Base-by-base conservation (phyloP, 2,797 vertebrate genomes). In the Darevskia nairensis region DNA sequence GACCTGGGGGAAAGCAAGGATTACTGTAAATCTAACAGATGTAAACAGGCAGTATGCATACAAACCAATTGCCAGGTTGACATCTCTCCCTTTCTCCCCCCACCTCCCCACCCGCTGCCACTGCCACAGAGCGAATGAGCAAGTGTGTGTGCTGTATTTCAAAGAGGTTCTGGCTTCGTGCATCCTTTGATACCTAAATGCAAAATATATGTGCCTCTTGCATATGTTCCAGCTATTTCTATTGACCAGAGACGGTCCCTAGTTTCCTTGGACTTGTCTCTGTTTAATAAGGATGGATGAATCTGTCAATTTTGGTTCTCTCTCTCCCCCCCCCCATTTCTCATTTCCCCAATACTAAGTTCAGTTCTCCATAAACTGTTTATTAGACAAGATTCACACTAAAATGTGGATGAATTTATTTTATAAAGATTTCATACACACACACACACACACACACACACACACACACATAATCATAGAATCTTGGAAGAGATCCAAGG, bases 1-100 rank as follows among this genome's bases (percentile, higher is more conserved):
- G 94, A 95, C 95, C 90, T 89, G 89, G 93, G 89, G 94, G 94
- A 95, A 94, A 92, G 94, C 90, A 88, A 95, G 85, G 90, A 95
- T 96, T 95, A 95, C 91, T 89, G 93, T 93, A 95, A 94, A 95
- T 93, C 93, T 90, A 91, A 89, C 91, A 90, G 66, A 93, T 95
- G 93, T 94, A 95, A 96, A 96, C 90, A 95, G 55, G 27, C 75
- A 79, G 32, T n/a, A 6, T 64, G 78, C n/a, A 35, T 35, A 15
- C 39, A 85, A 66, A 80, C 41, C 69, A 39, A 66, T 89, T 85
- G 75, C 55, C n/a, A 68, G 44, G n/a, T 46, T 80, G 76, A 29
- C 29, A 17, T 46, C 23, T 81, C 80, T 75, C 35, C 39, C 39
- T 55, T 15, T 50, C 46, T 11, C 21, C 1, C 11, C 76, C 35